Base-by-base conservation (phyloP, 2,888 invertebrate species). In the Pinctada fucata region DNA sequence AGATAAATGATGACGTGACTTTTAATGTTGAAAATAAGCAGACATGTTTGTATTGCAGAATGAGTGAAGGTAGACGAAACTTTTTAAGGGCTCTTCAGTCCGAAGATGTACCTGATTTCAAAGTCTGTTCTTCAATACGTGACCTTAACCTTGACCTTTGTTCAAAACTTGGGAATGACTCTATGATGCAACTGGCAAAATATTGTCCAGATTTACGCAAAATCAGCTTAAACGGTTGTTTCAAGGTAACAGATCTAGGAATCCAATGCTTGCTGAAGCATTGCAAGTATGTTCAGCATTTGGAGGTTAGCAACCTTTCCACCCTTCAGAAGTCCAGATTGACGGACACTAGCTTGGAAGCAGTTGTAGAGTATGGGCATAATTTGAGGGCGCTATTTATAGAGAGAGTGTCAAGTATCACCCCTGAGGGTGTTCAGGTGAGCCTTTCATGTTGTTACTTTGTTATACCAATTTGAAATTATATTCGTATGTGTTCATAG, bases 61-160 rank as follows among this genome's bases (percentile, higher is more conserved):
- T 10, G 45, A 51, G 10, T 31, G 31, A 45, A 31, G 72, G 31
- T n/a, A 72, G 58, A 31, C 4, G 5, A 45, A 72, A 72, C 47
- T 72, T 72, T 47, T 45, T 72, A 0, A 72, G 52, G 47, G 16
- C 72, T 10, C 10, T 72, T 31, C 47, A 10, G 13, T 16, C 13
- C 45, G 5, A 51, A 45, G 51, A 51, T 31, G 13, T 72, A 3
- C 72, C 72, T 10, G 8, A 8, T 8, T 52, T 49, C 6, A 45
- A 65, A 16, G 10, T 66, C 10, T 83, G 84, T 79, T 87, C 80
- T 6, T 82, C 85, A 67, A 49, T 87, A 10, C 77, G 70, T 52
- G 72, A 67, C n/a, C 67, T 87, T 8, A 76, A 84, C 70, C 72
- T 87, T 10, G 80, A 81, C 3, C 86, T 87, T 77, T 87, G 87